These are phyloP conservation scores for Trichechus manatus DNA, from an alignment of 2,113 vertebrate species.

Conservation along the genomic window DNA sequence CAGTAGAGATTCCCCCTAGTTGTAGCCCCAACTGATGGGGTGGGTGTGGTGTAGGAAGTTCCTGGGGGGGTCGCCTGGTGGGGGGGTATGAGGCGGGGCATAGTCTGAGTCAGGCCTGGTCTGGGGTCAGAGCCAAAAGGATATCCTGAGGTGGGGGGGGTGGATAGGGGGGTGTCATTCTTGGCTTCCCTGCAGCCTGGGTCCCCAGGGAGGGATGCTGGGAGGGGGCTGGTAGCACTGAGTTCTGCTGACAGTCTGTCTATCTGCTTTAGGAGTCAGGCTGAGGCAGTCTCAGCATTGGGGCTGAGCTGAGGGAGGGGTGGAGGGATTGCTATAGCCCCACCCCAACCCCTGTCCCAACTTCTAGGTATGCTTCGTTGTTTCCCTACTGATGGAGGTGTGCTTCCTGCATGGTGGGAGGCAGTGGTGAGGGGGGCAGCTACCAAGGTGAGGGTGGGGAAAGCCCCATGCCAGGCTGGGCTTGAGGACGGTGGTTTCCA, in stretches of 20 bases:
- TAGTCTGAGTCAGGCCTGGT: slow-evolving; percentile 80
- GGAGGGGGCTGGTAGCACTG: slow-evolving; percentile 32
- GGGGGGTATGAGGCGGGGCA: slow-evolving; percentile 44
- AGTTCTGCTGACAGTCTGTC: neutral
- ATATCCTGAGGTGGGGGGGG: slow-evolving; percentile 77
- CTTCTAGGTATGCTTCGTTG: neutral
- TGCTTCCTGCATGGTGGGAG: slow-evolving; percentile 41
- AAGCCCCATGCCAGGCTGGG: slow-evolving; percentile 78
- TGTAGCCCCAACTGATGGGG: slow-evolving; percentile 6
- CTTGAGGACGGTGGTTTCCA: slow-evolving; percentile 77
- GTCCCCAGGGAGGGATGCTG: slow-evolving; percentile 57
- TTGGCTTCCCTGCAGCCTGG: slow-evolving; percentile 74
- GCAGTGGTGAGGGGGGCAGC: slow-evolving; percentile 55
- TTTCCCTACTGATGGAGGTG: neutral
- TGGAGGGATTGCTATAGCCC: neutral
- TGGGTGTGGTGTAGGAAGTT: slow-evolving; percentile 72
- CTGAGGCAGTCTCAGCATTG: neutral
- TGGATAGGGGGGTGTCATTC: slow-evolving; percentile 27
- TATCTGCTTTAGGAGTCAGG: neutral
- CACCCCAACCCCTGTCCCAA: neutral
- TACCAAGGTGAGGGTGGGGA: slow-evolving; percentile 80
- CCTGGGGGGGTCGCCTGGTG: slow-evolving; percentile 64
- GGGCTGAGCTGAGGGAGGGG: neutral
- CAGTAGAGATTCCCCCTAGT: slow-evolving; percentile 26
- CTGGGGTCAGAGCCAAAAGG: slow-evolving; percentile 83